phyloP scores from a whole-genome alignment of 1,140 invertebrate genomes.

The Meloidogyne exigua region DNA sequence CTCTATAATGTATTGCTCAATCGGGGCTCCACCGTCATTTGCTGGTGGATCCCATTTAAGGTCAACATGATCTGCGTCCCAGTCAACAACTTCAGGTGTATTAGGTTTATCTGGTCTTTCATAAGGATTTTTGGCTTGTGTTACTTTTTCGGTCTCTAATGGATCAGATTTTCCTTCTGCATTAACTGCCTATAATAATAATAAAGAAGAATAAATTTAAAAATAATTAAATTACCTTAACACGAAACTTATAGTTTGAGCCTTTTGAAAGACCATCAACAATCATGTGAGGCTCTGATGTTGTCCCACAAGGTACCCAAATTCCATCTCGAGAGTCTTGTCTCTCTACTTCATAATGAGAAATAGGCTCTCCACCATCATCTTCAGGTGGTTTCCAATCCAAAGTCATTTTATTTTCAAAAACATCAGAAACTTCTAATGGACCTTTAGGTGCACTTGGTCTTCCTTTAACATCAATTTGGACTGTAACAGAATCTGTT shows the following conservation, averaged over 20 bases:
- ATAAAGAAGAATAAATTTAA: not conserved
- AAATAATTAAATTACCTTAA: constrained; percentile 74
- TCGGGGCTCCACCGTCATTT: constrained; percentile 84
- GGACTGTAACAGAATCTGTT: constrained; percentile 65
- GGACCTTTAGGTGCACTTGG: constrained; percentile 70
- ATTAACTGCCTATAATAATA: constrained; percentile 84
- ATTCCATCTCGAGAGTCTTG: constrained; percentile 60
- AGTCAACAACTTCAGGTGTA: constrained; percentile 84
- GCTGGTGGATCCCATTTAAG: constrained; percentile 86
- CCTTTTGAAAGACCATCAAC: constrained; percentile 62
- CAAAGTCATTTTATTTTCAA: constrained; percentile 85
- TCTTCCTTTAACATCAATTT: constrained; percentile 84
- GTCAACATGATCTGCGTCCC: constrained; percentile 80
- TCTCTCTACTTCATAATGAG: constrained; percentile 61
- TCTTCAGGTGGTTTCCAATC: constrained; percentile 90
- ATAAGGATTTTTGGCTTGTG: constrained; percentile 92
- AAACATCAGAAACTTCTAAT: constrained; percentile 88
- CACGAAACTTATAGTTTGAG: constrained; percentile 81
- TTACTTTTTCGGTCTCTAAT: constrained; percentile 79
- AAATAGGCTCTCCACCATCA: constrained; percentile 85
- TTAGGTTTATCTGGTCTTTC: constrained; percentile 77
- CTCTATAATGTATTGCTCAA: constrained; percentile 91
- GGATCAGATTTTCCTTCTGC: constrained; percentile 89
- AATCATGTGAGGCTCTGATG: constrained; percentile 56
- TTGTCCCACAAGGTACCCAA: constrained; percentile 58